phyloP scores from a whole-genome alignment of 2,797 vertebrate genomes.

The Synaphobranchus kaupii region DNA sequence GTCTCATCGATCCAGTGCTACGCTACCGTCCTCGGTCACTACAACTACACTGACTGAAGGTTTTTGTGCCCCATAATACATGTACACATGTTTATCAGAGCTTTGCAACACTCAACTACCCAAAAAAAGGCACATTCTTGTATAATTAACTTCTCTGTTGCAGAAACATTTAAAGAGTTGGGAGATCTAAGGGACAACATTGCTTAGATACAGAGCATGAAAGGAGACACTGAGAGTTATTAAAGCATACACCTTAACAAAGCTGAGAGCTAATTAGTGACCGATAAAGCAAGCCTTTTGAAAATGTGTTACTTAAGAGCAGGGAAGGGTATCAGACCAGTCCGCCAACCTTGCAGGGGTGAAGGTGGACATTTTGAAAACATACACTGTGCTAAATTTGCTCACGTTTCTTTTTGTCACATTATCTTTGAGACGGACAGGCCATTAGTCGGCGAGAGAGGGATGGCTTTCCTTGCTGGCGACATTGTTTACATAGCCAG shows the following conservation, averaged over 20 bases:
- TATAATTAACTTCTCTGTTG: not conserved
- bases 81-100: not conserved
- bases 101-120: not conserved
- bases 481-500: slow-evolving; percentile 43
- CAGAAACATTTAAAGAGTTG: not conserved
- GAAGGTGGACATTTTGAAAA: not conserved
- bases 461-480: not conserved
- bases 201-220: slow-evolving; percentile 14
- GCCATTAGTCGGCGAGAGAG: slow-evolving; percentile 2
- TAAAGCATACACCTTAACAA: not conserved
- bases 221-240: slow-evolving; percentile 28
- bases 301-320: slow-evolving; percentile 23
- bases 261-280: not conserved
- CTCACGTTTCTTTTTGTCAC: not conserved
- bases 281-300: slow-evolving; percentile 12
- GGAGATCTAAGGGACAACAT: slow-evolving; percentile 12
- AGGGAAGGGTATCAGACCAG: not conserved
- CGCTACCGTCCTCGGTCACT: not conserved
- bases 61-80: not conserved
- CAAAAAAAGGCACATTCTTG: not conserved
- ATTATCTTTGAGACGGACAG: slow-evolving; percentile 20
- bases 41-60: not conserved
- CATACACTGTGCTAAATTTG: slow-evolving; percentile 21
- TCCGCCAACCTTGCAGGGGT: not conserved
- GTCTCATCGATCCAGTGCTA: not conserved